Percentiles rank a stretch among this genome's conserved stretches.
Conservation (phyloP, 1,140 invertebrate genomes). For the Drosophila nigrodunni region DNA sequence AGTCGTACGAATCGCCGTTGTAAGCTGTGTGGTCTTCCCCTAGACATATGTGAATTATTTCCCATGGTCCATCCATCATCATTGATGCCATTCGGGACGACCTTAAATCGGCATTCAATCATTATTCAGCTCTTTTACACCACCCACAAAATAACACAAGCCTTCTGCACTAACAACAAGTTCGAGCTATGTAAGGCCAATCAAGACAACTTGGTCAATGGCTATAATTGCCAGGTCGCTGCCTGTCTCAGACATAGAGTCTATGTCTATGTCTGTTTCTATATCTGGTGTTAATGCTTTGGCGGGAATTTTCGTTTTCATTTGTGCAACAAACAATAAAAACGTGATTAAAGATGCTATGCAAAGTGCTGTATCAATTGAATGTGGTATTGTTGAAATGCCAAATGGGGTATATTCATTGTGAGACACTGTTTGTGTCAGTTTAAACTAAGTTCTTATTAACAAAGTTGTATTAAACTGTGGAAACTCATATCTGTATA, state of each 20-base stretch:
- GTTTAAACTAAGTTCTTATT: neutral
- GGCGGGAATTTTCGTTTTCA: conserved; percentile 67
- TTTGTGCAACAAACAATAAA: conserved; percentile 76
- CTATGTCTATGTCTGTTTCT: conserved; percentile 1
- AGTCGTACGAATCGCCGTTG: neutral
- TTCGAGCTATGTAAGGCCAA: conserved; percentile 70
- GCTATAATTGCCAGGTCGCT: conserved; percentile 60
- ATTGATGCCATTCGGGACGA: conserved; percentile 50
- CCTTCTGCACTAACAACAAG: conserved; percentile 61
- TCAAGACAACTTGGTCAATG: conserved; percentile 79
- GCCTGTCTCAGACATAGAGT: neutral
- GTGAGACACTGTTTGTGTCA: neutral
- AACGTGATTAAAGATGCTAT: conserved; percentile 83
- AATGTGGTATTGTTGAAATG: conserved; percentile 3
- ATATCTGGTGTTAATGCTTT: conserved; percentile 63
- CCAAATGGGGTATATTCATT: conserved; percentile 4
- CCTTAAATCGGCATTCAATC: conserved; percentile 72
- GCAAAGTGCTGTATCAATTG: conserved; percentile 60
- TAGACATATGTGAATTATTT: conserved; percentile 31
- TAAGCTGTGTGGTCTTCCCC: conserved; percentile 59
- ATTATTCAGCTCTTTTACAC: conserved; percentile 65
- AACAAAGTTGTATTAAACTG: neutral
- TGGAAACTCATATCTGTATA: no score
- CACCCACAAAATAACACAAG: conserved; percentile 64
- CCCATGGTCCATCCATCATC: conserved; percentile 74